Base-by-base conservation (phyloP, 2,113 vertebrate species). In the Sprattus sprattus region DNA sequence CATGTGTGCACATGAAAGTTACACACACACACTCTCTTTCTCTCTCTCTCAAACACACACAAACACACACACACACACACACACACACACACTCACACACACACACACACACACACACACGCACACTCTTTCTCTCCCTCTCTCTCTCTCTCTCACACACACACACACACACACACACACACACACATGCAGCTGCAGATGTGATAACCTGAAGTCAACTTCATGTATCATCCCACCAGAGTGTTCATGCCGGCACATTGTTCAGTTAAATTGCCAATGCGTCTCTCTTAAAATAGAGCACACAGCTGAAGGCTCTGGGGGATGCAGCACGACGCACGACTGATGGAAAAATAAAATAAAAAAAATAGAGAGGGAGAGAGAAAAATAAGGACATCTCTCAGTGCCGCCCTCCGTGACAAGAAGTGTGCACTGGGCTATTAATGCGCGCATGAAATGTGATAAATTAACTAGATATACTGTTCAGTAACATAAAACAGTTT, bases 281-380 rank as follows among this genome's bases (percentile, higher is more conserved):
- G 86, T 90, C 87, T 80, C 50, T 86, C 89, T 92, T 92, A 91
- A 94, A 93, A 92, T 93, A 93, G 91, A 86, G 82, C 87, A 81
- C 86, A 87, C 90, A 91, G 91, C 91, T 91, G 88, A 93, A 89
- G 88, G 90, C 92, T 91, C 91, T 83, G 88, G 90, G 88, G 89
- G 89, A 91, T 88, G 85, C 81, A 85, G 85, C 87, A 85, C 85
- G 80, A n/a, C 18, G 22, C 20, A 67, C 18, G 67, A 49, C 9
- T 78, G 86, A 78, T 47, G 85, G 84, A 80, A 49, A 78, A 54
- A 32, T 46, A 2, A 67, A 9, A 57, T 20, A 18, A 57, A 64
- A 15, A 5, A 78, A 4, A 78, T 78, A 39, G 71, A 13, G 13
- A 78, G 71, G 15, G 11, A 78, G 32, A 32, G 32, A 0, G 71